Conservation (phyloP, 2,888 invertebrate species). For the Microctonus aethiopoides region DNA sequence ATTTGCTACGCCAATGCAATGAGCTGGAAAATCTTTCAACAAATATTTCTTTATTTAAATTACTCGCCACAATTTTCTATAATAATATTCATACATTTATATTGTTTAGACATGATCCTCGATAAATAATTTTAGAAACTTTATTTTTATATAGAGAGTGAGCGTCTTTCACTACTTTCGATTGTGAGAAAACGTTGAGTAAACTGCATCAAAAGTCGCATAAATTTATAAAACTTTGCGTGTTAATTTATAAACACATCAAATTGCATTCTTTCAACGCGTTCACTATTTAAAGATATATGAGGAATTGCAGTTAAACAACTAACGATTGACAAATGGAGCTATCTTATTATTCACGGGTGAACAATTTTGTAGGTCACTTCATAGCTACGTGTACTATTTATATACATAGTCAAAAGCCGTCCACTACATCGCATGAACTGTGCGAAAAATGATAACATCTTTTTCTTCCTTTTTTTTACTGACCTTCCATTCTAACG, state of each 20-base stretch:
- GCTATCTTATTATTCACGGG: conserved; percentile 52
- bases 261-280: conserved; percentile 19
- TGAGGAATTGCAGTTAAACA: conserved; percentile 9
- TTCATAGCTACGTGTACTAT: not conserved
- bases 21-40: conserved; percentile 43
- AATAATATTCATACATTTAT: no score
- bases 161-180: conserved; percentile 58
- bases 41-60: no score
- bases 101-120: not conserved
- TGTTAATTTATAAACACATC: conserved; percentile 22
- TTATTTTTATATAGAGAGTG: conserved; percentile 47
- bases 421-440: conserved; percentile 5
- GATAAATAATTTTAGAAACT: conserved; percentile 51
- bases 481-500: conserved; percentile 12
- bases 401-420: conserved; percentile 1
- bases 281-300: not conserved
- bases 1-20: conserved; percentile 32
- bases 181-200: conserved; percentile 49
- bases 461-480: conserved; percentile 24
- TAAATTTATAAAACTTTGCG: conserved; percentile 21
- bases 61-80: no score
- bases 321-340: conserved; percentile 27
- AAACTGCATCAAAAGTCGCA: not conserved
- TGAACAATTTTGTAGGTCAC: conserved; percentile 60
- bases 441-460: conserved; percentile 29